phyloP scores from a whole-genome alignment of 2,797 vertebrate genomes.

The Xiphophorus birchmanni region DNA sequence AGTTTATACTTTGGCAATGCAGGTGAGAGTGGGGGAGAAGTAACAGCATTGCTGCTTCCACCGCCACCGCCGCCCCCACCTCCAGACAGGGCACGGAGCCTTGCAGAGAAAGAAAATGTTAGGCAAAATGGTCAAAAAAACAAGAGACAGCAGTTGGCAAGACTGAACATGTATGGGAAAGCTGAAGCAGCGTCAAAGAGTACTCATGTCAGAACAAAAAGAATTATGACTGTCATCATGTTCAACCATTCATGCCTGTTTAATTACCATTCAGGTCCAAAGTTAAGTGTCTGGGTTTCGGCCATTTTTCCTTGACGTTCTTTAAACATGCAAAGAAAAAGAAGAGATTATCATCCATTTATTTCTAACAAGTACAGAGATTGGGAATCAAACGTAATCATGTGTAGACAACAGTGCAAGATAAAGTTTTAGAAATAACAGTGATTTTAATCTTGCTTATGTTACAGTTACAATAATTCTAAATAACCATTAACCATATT shows the following conservation, averaged over 20 bases:
- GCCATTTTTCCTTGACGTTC: constrained; percentile 89
- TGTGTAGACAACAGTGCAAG: too few relatives aligned
- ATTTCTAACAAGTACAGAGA: background rate
- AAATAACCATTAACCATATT: background rate
- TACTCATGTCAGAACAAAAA: constrained; percentile 49
- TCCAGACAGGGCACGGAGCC: constrained; percentile 97
- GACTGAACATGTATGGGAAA: constrained; percentile 34
- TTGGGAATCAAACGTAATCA: background rate
- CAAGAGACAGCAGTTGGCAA: constrained; percentile 24
- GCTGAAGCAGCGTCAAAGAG: constrained; percentile 1
- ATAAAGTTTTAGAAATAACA: background rate
- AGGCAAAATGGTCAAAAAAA: constrained; percentile 27
- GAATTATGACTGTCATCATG: constrained; percentile 15
- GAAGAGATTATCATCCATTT: constrained; percentile 12
- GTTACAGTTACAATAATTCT: background rate
- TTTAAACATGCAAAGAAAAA: constrained; percentile 66
- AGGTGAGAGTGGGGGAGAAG: constrained; percentile 96
- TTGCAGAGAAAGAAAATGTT: constrained; percentile 57
- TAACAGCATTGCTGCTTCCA: constrained; percentile 81
- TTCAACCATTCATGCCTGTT: constrained; percentile 16
- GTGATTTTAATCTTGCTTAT: background rate
- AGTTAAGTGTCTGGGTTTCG: constrained; percentile 99
- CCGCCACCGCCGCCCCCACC: constrained; percentile 72
- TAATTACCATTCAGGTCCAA: constrained; percentile 99
- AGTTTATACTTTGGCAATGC: constrained; percentile 99